phyloP scores from a whole-genome alignment of 1,140 invertebrate genomes.

The Bombyx mandarina region DNA sequence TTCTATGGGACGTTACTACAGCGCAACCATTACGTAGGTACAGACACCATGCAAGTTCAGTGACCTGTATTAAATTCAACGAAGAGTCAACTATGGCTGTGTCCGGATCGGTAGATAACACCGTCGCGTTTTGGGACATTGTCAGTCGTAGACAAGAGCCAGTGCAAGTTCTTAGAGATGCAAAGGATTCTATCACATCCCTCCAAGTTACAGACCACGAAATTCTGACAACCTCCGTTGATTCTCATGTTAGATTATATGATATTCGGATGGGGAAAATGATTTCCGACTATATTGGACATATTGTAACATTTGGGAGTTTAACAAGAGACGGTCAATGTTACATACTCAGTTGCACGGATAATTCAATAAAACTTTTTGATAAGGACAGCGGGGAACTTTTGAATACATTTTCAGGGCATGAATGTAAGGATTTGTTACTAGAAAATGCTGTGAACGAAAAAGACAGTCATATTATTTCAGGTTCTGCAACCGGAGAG shows the following conservation, averaged over 20 bases:
- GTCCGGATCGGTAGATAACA: slow-evolving; percentile 94
- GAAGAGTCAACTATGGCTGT: slow-evolving; percentile 93
- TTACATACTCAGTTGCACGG: slow-evolving; percentile 85
- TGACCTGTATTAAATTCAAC: slow-evolving; percentile 93
- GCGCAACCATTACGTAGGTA: slow-evolving; percentile 85
- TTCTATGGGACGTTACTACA: slow-evolving; percentile 92
- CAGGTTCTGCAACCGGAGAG: slow-evolving; percentile 89
- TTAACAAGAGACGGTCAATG: slow-evolving; percentile 91
- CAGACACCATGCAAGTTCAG: slow-evolving; percentile 88
- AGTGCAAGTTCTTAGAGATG: slow-evolving; percentile 84
- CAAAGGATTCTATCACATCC: slow-evolving; percentile 93
- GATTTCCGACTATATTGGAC: slow-evolving; percentile 87
- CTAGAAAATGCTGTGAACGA: slow-evolving; percentile 89
- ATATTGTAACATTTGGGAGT: slow-evolving; percentile 80
- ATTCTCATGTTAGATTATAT: slow-evolving; percentile 89
- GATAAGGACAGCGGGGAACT: slow-evolving; percentile 79
- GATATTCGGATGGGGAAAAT: slow-evolving; percentile 91
- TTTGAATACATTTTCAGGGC: slow-evolving; percentile 81
- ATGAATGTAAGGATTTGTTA: slow-evolving; percentile 83
- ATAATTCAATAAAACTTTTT: slow-evolving; percentile 86
- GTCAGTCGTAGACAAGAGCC: slow-evolving; percentile 51
- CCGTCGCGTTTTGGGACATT: slow-evolving; percentile 91
- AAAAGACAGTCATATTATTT: slow-evolving; percentile 87
- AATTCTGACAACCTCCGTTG: slow-evolving; percentile 92
- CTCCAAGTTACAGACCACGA: slow-evolving; percentile 90